Conservation (phyloP, 1,140 invertebrate genomes). For the Papilio polyxenes region DNA sequence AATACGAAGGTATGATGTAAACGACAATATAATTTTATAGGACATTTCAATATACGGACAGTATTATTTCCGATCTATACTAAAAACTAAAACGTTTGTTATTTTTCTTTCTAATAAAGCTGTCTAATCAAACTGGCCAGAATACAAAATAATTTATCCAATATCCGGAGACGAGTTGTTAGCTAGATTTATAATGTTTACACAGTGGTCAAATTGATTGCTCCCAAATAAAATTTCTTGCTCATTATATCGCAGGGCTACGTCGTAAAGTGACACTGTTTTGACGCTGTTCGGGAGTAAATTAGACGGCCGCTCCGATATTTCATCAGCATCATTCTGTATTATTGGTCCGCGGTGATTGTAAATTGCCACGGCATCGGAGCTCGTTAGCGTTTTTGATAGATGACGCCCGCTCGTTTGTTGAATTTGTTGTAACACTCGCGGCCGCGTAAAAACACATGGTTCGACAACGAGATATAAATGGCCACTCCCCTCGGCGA, state of each 20-base stretch:
- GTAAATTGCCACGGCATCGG: constrained; percentile 72
- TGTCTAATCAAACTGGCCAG: not conserved
- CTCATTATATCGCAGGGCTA: constrained; percentile 20
- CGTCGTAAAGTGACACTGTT: constrained; percentile 52
- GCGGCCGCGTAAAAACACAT: constrained; percentile 74
- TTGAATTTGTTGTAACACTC: constrained; percentile 76
- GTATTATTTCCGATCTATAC: not conserved
- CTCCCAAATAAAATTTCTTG: constrained; percentile 1
- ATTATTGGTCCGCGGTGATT: constrained; percentile 74
- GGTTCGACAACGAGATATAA: constrained; percentile 75
- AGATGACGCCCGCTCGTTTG: constrained; percentile 77
- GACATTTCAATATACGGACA: constrained; percentile 29
- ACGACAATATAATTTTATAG: constrained; percentile 35
- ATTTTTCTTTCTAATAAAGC: not conserved
- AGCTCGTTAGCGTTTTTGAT: constrained; percentile 80
- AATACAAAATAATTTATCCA: not conserved
- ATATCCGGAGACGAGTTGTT: not conserved
- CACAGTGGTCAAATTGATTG: constrained; percentile 26
- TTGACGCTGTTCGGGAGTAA: constrained; percentile 58
- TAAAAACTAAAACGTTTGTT: not conserved
- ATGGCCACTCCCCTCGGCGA: constrained; percentile 76
- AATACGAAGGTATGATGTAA: constrained; percentile 38
- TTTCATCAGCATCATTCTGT: constrained; percentile 70
- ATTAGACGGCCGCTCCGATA: constrained; percentile 63
- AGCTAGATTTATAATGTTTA: constrained; percentile 15